Evolutionary conservation across 2,113 vertebrate genomes (phyloP).

Genomic region (Proteles cristata): DNA sequence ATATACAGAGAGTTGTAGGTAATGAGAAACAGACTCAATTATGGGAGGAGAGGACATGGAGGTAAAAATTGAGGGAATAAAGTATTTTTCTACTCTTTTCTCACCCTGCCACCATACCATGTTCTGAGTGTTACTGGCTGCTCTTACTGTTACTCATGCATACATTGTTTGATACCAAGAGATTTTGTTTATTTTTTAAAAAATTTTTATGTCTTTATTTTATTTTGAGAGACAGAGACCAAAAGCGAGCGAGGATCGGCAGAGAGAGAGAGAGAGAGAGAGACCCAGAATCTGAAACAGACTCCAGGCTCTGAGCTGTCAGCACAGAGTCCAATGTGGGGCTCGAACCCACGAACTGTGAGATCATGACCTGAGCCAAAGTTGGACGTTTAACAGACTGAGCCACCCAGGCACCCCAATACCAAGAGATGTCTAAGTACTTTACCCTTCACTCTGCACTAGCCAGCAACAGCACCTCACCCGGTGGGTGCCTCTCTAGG

Average conservation of each 20-base stretch:
- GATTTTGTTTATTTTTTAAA: background rate
- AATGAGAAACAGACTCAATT: background rate
- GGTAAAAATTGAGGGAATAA: background rate
- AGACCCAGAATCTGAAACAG: too few relatives aligned
- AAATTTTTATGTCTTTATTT: too few relatives aligned
- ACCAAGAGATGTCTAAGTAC: background rate
- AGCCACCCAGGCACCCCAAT: too few relatives aligned
- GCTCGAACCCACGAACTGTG: too few relatives aligned
- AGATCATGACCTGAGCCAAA: too few relatives aligned
- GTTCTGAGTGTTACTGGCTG: background rate
- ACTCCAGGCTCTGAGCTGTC: too few relatives aligned
- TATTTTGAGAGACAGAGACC: too few relatives aligned
- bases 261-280: too few relatives aligned
- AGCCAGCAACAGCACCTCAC: too few relatives aligned
- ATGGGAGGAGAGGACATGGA: background rate
- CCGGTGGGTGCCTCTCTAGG: background rate
- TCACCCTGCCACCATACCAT: accelerated
- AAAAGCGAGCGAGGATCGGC: too few relatives aligned
- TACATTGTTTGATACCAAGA: background rate
- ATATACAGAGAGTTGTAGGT: background rate
- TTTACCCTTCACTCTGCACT: background rate
- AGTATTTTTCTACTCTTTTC: background rate
- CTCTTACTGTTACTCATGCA: background rate
- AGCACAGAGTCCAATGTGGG: too few relatives aligned
- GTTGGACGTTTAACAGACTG: too few relatives aligned